Conservation (phyloP, 2,113 vertebrate species). For the Aspiorhynchus laticeps region DNA sequence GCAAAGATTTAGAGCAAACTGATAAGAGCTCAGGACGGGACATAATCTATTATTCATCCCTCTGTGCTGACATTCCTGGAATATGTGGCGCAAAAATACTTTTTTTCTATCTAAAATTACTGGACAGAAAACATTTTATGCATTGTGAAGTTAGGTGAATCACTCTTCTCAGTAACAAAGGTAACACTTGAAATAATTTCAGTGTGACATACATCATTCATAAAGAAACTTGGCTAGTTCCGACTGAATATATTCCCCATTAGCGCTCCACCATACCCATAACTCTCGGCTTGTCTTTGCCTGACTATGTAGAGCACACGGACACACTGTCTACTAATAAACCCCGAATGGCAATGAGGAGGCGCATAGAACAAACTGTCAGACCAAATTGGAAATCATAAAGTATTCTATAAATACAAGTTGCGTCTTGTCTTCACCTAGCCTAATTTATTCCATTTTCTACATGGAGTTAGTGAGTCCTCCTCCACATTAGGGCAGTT, state of each 20-base stretch:
- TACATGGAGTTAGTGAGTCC: slow-evolving; percentile 66
- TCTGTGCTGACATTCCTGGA: slow-evolving; percentile 56
- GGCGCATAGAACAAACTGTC: slow-evolving; percentile 64
- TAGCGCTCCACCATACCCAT: slow-evolving; percentile 38
- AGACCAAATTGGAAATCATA: slow-evolving; percentile 61
- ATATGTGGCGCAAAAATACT: slow-evolving; percentile 39
- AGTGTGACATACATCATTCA: slow-evolving; percentile 27
- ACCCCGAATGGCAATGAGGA: slow-evolving; percentile 66
- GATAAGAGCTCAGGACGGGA: slow-evolving; percentile 53
- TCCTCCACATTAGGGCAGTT: slow-evolving; percentile 73
- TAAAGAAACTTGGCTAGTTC: slow-evolving; percentile 11
- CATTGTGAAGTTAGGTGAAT: slow-evolving; percentile 12
- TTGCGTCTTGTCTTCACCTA: slow-evolving; percentile 72
- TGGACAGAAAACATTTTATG: slow-evolving; percentile 20
- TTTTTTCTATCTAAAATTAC: slow-evolving; percentile 43
- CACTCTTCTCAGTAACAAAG: slow-evolving; percentile 30
- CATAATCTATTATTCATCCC: slow-evolving; percentile 59
- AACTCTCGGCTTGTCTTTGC: slow-evolving; percentile 57
- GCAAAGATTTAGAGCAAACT: slow-evolving; percentile 43
- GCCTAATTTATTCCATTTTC: slow-evolving; percentile 75
- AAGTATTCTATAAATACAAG: slow-evolving; percentile 64
- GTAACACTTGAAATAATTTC: slow-evolving; percentile 22
- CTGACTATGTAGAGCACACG: slow-evolving; percentile 47
- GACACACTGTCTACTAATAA: slow-evolving; percentile 65
- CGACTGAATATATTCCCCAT: slow-evolving; percentile 46